A percentile compares a stretch with the other conserved stretches of the same genome.
Conservation (phyloP, 2,113 vertebrate species). For the Phycodurus eques region DNA sequence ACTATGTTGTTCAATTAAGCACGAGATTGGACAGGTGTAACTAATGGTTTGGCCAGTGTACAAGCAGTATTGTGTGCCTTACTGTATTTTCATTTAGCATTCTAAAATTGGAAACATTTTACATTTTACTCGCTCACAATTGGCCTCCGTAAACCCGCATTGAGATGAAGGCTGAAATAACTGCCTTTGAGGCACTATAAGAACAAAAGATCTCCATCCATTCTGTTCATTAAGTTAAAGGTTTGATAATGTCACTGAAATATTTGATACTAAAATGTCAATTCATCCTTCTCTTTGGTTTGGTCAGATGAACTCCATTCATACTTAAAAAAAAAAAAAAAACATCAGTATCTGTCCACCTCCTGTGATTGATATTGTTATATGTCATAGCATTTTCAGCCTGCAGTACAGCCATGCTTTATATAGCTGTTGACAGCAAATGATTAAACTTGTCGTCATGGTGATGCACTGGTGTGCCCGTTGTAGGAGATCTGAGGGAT, state of each 20-base stretch:
- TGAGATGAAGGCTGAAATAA: too few species aligned
- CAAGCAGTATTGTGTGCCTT: constrained; percentile 44
- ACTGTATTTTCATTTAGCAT: constrained; percentile 46
- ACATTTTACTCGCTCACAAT: too few species aligned
- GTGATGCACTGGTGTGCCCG: constrained; percentile 70
- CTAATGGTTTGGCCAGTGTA: not conserved
- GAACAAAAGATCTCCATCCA: not conserved
- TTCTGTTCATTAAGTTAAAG: constrained; percentile 20
- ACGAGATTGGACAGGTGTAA: constrained; percentile 22
- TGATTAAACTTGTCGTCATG: constrained; percentile 44
- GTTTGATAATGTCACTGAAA: constrained; percentile 16
- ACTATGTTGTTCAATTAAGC: constrained; percentile 12
- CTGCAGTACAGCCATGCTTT: constrained; percentile 20
- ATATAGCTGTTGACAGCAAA: constrained; percentile 11
- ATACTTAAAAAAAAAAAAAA: not conserved
- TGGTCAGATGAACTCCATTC: constrained; percentile 22
- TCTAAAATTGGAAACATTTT: constrained; percentile 3
- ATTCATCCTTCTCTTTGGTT: constrained; percentile 16
- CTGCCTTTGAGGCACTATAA: constrained; percentile 24
- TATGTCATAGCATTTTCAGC: constrained; percentile 12
- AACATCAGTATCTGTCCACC: not conserved
- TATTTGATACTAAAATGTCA: constrained; percentile 7
- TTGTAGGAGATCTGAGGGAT: constrained; percentile 90
- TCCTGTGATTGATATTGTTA: not conserved
- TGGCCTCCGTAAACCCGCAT: too few species aligned